A percentile compares a stretch with the other conserved stretches of the same genome.
phyloP scores from a whole-genome alignment of 1,140 invertebrate species.

The Andrena cerasifolii region DNA sequence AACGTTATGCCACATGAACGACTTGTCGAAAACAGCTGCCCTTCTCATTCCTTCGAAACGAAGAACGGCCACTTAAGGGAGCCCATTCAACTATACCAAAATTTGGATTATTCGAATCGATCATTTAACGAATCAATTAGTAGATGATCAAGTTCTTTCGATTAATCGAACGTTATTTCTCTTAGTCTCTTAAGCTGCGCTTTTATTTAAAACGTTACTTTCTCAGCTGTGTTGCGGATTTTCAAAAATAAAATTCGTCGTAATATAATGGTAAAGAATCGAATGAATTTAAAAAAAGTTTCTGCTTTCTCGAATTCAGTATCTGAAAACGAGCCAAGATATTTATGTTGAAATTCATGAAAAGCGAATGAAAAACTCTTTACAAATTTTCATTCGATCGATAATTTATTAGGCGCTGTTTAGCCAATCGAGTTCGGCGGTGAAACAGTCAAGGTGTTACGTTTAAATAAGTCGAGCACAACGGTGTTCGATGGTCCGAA shows the following conservation, averaged over 20 bases:
- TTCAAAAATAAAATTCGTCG: not conserved
- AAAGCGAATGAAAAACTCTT: not conserved
- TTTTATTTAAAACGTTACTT: no score
- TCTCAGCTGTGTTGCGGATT: no score
- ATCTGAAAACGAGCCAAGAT: no score
- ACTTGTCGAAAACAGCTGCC: constrained; percentile 22
- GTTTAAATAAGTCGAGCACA: no score
- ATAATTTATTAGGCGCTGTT: no score
- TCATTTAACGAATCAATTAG: constrained; percentile 14
- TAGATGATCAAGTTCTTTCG: not conserved
- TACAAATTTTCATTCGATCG: not conserved
- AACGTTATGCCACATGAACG: constrained; percentile 96
- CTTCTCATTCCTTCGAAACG: constrained; percentile 29
- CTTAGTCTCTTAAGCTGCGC: constrained; percentile 40
- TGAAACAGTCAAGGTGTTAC: no score
- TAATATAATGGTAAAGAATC: no score
- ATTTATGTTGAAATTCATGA: not conserved
- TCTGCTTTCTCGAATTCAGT: no score
- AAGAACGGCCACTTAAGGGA: constrained; percentile 36
- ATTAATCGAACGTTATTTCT: constrained; percentile 66
- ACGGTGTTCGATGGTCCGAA: no score
- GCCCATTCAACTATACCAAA: constrained; percentile 23
- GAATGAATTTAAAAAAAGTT: no score
- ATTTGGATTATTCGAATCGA: constrained; percentile 41
- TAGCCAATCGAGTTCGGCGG: no score